Conservation (phyloP, 2,888 invertebrate species). For the Sacculina carcini region DNA sequence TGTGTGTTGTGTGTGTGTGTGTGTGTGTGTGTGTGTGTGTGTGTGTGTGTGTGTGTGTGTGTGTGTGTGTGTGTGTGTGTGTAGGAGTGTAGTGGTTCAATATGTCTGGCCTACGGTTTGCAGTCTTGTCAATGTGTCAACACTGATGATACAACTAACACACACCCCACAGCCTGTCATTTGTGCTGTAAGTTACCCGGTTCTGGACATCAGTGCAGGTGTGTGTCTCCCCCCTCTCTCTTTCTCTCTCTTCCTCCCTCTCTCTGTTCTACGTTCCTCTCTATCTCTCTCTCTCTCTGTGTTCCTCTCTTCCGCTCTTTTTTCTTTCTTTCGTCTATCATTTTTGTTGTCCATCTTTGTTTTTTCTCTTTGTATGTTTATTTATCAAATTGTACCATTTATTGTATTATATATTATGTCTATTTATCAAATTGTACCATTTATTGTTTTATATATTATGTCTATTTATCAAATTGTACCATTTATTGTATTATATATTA, state of each 20-base stretch:
- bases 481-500: no score
- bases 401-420: no score
- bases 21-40: not conserved
- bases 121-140: slow-evolving; percentile 80
- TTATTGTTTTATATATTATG: no score
- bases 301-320: not conserved
- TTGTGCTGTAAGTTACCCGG: slow-evolving; percentile 71
- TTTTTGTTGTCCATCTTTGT: no score
- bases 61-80: slow-evolving; percentile 12
- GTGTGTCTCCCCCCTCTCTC: slow-evolving; percentile 16
- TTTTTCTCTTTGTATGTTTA: no score
- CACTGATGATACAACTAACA: slow-evolving; percentile 18
- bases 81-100: slow-evolving; percentile 87
- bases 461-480: no score
- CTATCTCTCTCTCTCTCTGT: not conserved
- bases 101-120: slow-evolving; percentile 81
- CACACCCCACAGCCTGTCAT: slow-evolving; percentile 71
- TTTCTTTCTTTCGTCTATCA: no score
- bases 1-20: not conserved
- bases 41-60: no score
- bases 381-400: no score
- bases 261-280: not conserved
- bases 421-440: no score
- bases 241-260: not conserved
- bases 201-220: slow-evolving; percentile 47